phyloP scores from a whole-genome alignment of 1,140 invertebrate genomes.

The Stegodyphus mimosarum region DNA sequence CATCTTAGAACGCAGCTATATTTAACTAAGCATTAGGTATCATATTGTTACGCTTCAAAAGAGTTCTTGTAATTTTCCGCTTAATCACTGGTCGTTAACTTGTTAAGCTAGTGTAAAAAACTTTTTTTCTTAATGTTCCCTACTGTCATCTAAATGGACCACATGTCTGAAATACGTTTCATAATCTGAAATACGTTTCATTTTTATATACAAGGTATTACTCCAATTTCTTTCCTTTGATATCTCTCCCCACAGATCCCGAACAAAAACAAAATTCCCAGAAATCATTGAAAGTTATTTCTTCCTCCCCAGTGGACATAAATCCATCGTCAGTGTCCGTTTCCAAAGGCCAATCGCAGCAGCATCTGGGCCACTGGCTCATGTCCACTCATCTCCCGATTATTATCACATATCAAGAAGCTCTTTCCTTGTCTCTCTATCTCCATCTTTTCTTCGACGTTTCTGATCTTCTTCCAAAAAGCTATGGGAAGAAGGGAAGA shows the following conservation, averaged over 20 bases:
- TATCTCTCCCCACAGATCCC: neutral
- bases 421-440: neutral
- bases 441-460: neutral
- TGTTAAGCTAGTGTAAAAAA: too few species aligned
- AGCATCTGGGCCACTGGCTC: neutral
- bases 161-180: too few species aligned
- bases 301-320: constrained; percentile 26
- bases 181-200: too few species aligned
- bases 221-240: neutral
- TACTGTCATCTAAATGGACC: too few species aligned
- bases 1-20: too few species aligned
- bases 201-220: too few species aligned
- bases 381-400: constrained; percentile 35
- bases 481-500: neutral
- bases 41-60: too few species aligned
- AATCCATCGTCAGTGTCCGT: constrained; percentile 27
- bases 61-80: too few species aligned
- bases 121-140: too few species aligned
- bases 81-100: too few species aligned
- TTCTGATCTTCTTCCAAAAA: constrained; percentile 3
- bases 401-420: constrained; percentile 45
- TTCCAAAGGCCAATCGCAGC: neutral
- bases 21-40: too few species aligned
- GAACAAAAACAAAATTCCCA: constrained; percentile 4
- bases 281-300: constrained; percentile 40